phyloP scores from a whole-genome alignment of 2,113 vertebrate species.

The Hippocampus barbouri region DNA sequence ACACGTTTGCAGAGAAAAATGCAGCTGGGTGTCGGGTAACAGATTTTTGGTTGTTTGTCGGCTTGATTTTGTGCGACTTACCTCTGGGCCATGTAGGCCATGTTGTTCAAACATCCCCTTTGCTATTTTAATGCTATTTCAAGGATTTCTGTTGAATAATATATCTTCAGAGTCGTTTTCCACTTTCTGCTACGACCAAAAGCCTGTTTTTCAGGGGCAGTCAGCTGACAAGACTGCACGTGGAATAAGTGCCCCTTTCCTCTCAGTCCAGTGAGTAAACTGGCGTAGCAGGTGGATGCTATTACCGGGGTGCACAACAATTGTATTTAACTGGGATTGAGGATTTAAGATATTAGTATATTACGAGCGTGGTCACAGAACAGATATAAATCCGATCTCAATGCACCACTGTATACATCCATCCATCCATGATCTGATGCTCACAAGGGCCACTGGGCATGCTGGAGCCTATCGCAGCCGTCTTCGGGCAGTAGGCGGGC shows the following conservation, averaged over 20 bases:
- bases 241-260: constrained; percentile 2
- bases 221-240: not conserved
- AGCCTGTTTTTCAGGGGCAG: not conserved
- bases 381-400: no score
- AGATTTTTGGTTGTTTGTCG: not conserved
- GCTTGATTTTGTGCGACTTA: not conserved
- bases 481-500: no score
- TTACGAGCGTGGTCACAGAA: no score
- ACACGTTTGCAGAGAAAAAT: not conserved
- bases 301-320: constrained; percentile 9
- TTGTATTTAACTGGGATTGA: not conserved
- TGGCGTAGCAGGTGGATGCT: not conserved
- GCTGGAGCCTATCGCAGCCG: no score
- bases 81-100: not conserved
- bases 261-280: constrained; percentile 22
- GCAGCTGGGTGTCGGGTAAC: not conserved
- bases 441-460: no score
- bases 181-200: not conserved
- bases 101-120: not conserved
- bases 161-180: not conserved
- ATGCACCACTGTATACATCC: no score
- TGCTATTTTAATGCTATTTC: constrained; percentile 1
- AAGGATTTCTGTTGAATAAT: constrained; percentile 8
- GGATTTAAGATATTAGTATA: no score
- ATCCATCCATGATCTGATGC: no score